Evolutionary conservation across 2,113 vertebrate genomes (phyloP), one percentile per base, ranked within the genome.

Genomic region (Tylochromis polylepis): DNA sequence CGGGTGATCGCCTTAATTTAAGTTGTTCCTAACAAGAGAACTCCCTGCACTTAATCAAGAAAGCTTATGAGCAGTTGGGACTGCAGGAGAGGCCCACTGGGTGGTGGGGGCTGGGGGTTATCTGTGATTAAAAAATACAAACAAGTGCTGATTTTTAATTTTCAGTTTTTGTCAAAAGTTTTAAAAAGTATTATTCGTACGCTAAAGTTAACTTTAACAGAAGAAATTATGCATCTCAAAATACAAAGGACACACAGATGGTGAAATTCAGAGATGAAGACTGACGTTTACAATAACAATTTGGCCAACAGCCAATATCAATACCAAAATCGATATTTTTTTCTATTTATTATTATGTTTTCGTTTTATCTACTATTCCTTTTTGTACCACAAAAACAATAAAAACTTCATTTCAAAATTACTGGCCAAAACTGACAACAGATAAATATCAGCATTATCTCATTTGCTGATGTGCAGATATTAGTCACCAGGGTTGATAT

Each of bases 1-100:
- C 87, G 81, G 86, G 84, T 15, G 65, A 80, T 89, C 88, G 41
- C 59, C 70, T 82, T 89, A 53, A 86, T 84, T 87, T 78, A 36
- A 83, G 60, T 31, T 83, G 14, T 29, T 70, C 55, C 84, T 59
- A 83, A 82, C 72, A 60, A 83, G 58, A 75, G 59, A 24, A 77
- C 53, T 58, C 38, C 24, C 29, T 53, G 36, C 51, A 55, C 49
- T 55, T 22, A 87, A 86, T 87, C 79, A 90, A 22, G 70, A 43
- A 5, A 75, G 67, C 22, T 53, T n/a, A 4, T 51, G 72, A 77
- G 41, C 9, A 16, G 20, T 15, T 79, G 49, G 27, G 46, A 72
- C 60, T 10, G 10, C 65, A 27, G 60, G 72, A 75, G 59, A 85
- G 16, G 87, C 53, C 79, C 79, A 16, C 49, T 34, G 49, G 70